Percentiles rank a stretch among this genome's conserved stretches.
Conservation (phyloP, 2,888 invertebrate genomes). For the Polia nebulosa region DNA sequence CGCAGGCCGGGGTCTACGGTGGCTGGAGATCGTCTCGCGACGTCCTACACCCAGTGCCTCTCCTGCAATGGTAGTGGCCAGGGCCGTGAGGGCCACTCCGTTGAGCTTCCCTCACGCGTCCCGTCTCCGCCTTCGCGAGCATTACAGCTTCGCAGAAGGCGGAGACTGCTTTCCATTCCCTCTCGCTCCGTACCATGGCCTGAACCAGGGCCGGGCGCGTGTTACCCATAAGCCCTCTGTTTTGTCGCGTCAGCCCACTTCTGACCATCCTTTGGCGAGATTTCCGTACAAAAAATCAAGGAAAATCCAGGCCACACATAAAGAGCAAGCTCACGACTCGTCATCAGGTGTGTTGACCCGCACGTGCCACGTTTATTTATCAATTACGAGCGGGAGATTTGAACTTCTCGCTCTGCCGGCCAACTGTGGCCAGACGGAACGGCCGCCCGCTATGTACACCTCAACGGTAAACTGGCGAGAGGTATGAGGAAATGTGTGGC, state of each 20-base stretch:
- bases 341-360: conserved; percentile 85
- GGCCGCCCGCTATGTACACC: conserved; percentile 86
- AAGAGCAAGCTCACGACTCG: conserved; percentile 13
- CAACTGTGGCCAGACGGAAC: conserved; percentile 90
- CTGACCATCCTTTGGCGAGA: background rate
- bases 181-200: too few species aligned
- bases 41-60: too few species aligned
- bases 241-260: background rate
- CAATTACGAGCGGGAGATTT: conserved; percentile 89
- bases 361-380: conserved; percentile 90
- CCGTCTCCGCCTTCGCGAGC: too few species aligned
- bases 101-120: too few species aligned
- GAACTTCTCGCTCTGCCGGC: conserved; percentile 90
- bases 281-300: background rate
- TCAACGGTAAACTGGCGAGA: conserved; percentile 49
- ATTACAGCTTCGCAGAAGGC: too few species aligned
- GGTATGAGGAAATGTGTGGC: conserved; percentile 25
- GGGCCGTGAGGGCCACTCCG: too few species aligned
- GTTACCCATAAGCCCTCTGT: too few species aligned
- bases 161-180: too few species aligned
- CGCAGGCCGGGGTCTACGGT: too few species aligned
- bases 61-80: too few species aligned
- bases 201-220: too few species aligned
- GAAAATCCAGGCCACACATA: conserved; percentile 36
- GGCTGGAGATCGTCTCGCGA: too few species aligned